Evolutionary conservation across 2,113 vertebrate genomes (phyloP), one percentile per base, ranked within the genome.

Genomic region (Bos indicus): DNA sequence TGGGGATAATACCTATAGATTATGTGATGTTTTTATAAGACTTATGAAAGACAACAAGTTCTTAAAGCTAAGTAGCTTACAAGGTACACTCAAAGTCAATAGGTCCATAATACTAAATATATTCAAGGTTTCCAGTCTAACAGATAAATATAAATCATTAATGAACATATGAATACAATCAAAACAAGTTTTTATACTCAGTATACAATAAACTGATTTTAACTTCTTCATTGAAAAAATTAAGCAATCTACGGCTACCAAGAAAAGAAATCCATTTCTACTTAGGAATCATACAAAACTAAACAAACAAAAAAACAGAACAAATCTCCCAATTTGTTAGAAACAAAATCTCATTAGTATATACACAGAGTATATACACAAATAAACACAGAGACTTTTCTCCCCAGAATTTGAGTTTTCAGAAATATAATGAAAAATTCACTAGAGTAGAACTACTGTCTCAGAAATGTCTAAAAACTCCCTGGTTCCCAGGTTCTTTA

Each of bases 211-310:
- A 71, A 19, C 2, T 88, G 54, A 84, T 88, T 97, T 81, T 93
- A 93, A 96, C 59, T 92, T 92, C 77, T 36, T 91, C 46, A 92
- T 2, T 92, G 5, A 96, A 95, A 51, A 95, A 97, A 96, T 59
- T 56, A 83, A 95, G 21, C 54, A 87, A 88, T 82, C 64, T 67
- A 90, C 1, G 88, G 26, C 64, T 91, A 96, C 28, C 52, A 96
- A 96, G 26, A 87, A 91, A 88, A 96, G 30, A 90, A 87, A 85
- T 90, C n/a, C 40, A 74, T 86, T 96, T 91, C 51, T 93, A 93
- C 88, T 52, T 46, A 91, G 33, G 16, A 93, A 95, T 23, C 43
- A 88, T 36, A 80, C 3, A 96, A 88, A 91, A 74, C 51, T 88
- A 97, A 92, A 94, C 36, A 90, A 59, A 78, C 11, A 95, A 40